These are phyloP conservation scores for Caenorhabditis sp. DNA, from an alignment of 2,888 invertebrate genomes.

Conservation along the genomic window DNA sequence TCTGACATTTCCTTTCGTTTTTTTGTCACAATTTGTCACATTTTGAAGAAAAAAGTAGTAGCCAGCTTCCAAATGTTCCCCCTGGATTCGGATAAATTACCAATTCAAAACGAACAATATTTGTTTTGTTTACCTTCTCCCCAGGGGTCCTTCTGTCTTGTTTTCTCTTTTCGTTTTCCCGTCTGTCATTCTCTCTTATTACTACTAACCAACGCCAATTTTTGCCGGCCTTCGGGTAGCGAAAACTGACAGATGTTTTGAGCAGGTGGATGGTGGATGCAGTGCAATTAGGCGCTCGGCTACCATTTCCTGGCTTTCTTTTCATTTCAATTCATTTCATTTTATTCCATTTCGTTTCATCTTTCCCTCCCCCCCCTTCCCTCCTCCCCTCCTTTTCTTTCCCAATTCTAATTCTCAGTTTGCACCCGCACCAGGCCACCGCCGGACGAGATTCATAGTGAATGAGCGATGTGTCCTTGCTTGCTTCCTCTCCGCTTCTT, in stretches of 20 bases:
- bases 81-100: neutral
- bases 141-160: neutral
- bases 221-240: neutral
- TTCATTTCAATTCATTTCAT: slow-evolving; percentile 24
- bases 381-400: neutral
- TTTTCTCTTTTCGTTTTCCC: neutral
- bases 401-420: neutral
- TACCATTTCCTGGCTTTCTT: neutral
- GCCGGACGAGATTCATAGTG: slow-evolving; percentile 4
- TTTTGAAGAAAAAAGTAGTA: too few species aligned
- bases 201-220: slow-evolving; percentile 5
- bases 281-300: neutral
- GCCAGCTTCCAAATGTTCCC: neutral
- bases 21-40: neutral
- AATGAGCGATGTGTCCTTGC: slow-evolving; percentile 23
- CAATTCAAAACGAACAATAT: slow-evolving; percentile 1
- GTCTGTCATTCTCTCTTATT: neutral
- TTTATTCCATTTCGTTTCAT: slow-evolving; percentile 17
- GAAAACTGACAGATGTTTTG: neutral
- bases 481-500: slow-evolving; percentile 3
- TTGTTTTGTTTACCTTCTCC: slow-evolving; percentile 18
- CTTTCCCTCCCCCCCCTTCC: neutral
- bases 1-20: neutral
- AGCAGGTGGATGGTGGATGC: slow-evolving; percentile 2
- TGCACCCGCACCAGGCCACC: too few species aligned